A percentile compares a stretch with the other conserved stretches of the same genome.
Conservation (phyloP, 2,797 vertebrate species). For the Rhadinocentrus ornatus region DNA sequence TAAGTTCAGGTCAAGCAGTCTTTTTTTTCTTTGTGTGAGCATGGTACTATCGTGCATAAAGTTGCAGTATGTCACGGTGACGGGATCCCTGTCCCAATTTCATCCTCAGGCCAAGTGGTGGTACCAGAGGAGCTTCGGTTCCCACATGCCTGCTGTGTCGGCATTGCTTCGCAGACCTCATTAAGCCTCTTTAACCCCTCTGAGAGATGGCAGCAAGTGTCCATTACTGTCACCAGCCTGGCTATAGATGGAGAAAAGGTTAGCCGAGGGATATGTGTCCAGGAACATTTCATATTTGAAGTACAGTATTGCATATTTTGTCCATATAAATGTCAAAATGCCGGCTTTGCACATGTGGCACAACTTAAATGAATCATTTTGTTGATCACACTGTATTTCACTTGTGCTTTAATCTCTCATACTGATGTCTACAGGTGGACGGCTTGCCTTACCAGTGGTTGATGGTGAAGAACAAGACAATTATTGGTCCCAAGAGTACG, state of each 20-base stretch:
- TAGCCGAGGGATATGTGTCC: constrained; percentile 12
- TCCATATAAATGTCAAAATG: not conserved
- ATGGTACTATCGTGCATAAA: not conserved
- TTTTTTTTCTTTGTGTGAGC: not conserved
- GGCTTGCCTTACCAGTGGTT: constrained; percentile 88
- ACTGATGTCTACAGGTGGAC: constrained; percentile 82
- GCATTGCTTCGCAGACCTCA: constrained; percentile 91
- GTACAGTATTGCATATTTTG: not conserved
- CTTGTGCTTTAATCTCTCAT: not conserved
- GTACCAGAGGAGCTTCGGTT: constrained; percentile 93
- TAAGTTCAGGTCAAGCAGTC: not conserved
- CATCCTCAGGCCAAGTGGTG: constrained; percentile 83
- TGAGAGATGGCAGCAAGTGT: constrained; percentile 94
- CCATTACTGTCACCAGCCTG: constrained; percentile 84
- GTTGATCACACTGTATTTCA: not conserved
- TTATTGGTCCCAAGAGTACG: constrained; percentile 90
- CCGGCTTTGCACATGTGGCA: not conserved
- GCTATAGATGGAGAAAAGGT: constrained; percentile 93
- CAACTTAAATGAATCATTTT: not conserved
- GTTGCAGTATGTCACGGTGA: not conserved
- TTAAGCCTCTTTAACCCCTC: constrained; percentile 93
- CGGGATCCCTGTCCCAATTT: not conserved
- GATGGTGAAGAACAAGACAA: constrained; percentile 94
- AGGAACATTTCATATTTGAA: not conserved
- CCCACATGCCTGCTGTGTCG: constrained; percentile 92